phyloP scores from a whole-genome alignment of 2,113 vertebrate genomes.

The Hoplias malabaricus region DNA sequence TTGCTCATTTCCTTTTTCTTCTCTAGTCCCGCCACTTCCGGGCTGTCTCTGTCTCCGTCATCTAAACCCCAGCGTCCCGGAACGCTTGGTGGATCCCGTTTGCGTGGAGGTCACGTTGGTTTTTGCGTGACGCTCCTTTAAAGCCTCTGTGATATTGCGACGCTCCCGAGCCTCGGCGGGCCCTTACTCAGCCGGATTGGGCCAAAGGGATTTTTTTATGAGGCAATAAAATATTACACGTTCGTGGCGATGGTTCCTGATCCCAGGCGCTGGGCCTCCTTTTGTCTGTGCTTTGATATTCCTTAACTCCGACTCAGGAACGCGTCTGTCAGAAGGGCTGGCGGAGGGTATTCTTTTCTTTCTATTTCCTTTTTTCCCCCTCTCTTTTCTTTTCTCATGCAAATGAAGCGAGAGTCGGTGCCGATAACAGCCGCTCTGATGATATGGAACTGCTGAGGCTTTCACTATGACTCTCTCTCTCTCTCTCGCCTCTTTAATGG shows the following conservation, averaged over 20 bases:
- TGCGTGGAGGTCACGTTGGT: neutral
- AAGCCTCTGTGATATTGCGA: neutral
- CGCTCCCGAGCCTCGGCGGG: conserved; percentile 1
- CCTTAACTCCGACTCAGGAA: conserved; percentile 6
- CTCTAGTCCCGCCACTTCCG: too few species aligned
- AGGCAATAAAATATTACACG: conserved; percentile 35
- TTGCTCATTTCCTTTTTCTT: conserved; percentile 1
- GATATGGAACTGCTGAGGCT: neutral
- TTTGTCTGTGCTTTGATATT: conserved; percentile 22
- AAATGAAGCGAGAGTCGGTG: neutral
- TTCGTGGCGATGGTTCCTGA: conserved; percentile 10
- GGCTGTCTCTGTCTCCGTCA: too few species aligned
- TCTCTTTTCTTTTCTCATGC: neutral
- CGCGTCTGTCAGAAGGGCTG: neutral
- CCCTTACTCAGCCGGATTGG: conserved; percentile 24
- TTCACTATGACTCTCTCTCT: too few species aligned
- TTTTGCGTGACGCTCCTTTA: neutral
- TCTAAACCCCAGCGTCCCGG: too few species aligned
- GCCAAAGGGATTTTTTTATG: conserved; percentile 27
- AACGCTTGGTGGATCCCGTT: neutral
- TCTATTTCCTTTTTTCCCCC: neutral
- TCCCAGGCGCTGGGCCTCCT: neutral
- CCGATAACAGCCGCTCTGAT: neutral
- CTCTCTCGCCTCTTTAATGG: neutral
- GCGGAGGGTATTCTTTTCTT: neutral